Evolutionary conservation across 1,140 invertebrate genomes (phyloP).

Genomic region (Camponotus pennsylvanicus): DNA sequence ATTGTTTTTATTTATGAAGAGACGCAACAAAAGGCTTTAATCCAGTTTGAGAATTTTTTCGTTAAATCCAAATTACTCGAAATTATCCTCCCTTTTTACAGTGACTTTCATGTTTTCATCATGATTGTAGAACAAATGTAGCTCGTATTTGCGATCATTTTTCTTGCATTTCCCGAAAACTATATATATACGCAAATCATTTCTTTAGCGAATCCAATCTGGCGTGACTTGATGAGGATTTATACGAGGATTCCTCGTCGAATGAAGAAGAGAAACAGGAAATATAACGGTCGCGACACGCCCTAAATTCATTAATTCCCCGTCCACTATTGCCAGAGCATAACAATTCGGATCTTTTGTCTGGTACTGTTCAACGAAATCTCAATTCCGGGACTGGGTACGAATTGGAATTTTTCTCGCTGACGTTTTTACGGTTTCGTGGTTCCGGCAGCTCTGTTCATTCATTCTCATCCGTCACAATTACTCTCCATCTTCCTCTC

Average conservation of each 20-base stretch:
- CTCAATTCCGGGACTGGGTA: background rate
- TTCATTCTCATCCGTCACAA: slow-evolving; percentile 32
- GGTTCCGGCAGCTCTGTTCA: slow-evolving; percentile 9
- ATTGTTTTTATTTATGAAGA: background rate
- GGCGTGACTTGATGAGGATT: background rate
- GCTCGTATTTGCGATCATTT: background rate
- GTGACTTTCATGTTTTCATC: background rate
- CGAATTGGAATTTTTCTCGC: slow-evolving; percentile 48
- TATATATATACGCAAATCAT: background rate
- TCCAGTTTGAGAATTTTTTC: background rate
- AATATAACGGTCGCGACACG: slow-evolving; percentile 17
- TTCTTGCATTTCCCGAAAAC: background rate
- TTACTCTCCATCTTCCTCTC: background rate
- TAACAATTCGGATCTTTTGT: background rate
- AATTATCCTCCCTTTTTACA: background rate
- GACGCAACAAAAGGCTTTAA: background rate
- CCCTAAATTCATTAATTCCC: slow-evolving; percentile 49
- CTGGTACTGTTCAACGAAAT: slow-evolving; percentile 23
- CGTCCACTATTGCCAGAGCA: background rate
- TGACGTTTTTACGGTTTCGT: slow-evolving; percentile 41
- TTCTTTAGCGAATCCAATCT: slow-evolving; percentile 44
- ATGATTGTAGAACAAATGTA: background rate
- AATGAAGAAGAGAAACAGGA: slow-evolving; percentile 22
- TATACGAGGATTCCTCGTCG: background rate
- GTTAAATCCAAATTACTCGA: background rate